Base-by-base conservation (phyloP, 1,140 invertebrate species). In the Heliconius congener region DNA sequence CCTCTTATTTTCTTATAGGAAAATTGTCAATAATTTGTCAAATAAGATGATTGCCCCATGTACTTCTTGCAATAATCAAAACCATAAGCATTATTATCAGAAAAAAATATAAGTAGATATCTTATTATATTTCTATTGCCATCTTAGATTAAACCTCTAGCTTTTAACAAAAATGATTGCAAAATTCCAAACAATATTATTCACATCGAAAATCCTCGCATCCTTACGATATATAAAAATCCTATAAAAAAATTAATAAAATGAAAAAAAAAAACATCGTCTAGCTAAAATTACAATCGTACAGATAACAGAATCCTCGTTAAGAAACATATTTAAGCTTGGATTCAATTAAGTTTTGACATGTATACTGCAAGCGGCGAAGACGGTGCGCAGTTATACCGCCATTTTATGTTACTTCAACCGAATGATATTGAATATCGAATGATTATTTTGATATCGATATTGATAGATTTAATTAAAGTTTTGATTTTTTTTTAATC, bases 291-390 rank as follows among this genome's bases (percentile, higher is more conserved):
- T 66, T 66, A 66, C 60, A 66, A 30, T 11, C 23, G 27, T 27
- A 76, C 80, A 78, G 82, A 80, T 84, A 87, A 78, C 76, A 73
- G 78, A 60, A 66, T 66, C 83, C 82, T 82, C 87, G 83, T 87
- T 87, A 89, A 88, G 83, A 83, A 88, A 88, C 80, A 81, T 89
- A 87, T 89, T 90, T 91, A 90, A 88, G 81, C 80, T 82, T 74
- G 73, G 85, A 87, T 92, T 91, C 91, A 91, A 92, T 92, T 92
- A 92, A 87, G 84, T 87, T 88, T 88, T 86, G 91, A 92, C 91
- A 87, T 90, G 86, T 88, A 89, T 87, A 89, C 78, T 87, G 83
- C 79, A 81, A 85, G 83, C 83, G 84, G 73, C 57, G 60, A 57
- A 23, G 55, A 52, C 37, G 50, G 71, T 71, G 75, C 27, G 60